These are phyloP conservation scores for Morbakka virulenta DNA, from an alignment of 30 jellyfish, hydroid and myxozoan species.

Conservation along the genomic window DNA sequence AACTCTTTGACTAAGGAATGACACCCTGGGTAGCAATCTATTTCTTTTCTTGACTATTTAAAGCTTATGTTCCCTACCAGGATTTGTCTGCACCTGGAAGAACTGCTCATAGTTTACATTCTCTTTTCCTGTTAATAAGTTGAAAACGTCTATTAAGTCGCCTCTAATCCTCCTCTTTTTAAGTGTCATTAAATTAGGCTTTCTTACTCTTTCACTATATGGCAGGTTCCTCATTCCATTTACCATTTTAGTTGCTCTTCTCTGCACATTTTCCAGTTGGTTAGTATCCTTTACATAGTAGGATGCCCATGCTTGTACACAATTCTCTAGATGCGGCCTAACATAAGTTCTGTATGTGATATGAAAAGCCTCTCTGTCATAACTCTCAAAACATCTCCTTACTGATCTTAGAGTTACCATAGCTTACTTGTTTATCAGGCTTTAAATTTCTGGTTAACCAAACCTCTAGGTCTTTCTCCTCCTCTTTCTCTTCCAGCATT, in stretches of 20 bases:
- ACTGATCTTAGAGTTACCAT: not conserved
- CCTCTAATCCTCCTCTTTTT: too few relatives aligned
- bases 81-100: too few relatives aligned
- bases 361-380: not conserved
- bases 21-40: too few relatives aligned
- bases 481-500: conserved; percentile 1
- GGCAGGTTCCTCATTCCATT: too few relatives aligned
- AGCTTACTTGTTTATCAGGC: not conserved
- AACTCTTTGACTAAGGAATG: too few relatives aligned
- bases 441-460: not conserved
- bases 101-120: not conserved
- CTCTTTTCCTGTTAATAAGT: not conserved
- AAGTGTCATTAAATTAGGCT: too few relatives aligned
- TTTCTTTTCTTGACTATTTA: too few relatives aligned
- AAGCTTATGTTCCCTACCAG: too few relatives aligned
- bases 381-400: not conserved
- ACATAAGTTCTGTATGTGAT: conserved; percentile 8
- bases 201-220: too few relatives aligned
- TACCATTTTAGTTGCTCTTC: conserved; percentile 9
- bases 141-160: not conserved
- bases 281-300: conserved; percentile 3
- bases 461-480: conserved; percentile 11
- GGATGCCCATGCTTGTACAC: conserved; percentile 22
- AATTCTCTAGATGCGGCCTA: conserved; percentile 22
- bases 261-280: conserved; percentile 8